Evolutionary conservation across 2,888 invertebrate species (phyloP), one percentile per base, ranked within the genome.

Genomic region (Didymodactylos carnosus): DNA sequence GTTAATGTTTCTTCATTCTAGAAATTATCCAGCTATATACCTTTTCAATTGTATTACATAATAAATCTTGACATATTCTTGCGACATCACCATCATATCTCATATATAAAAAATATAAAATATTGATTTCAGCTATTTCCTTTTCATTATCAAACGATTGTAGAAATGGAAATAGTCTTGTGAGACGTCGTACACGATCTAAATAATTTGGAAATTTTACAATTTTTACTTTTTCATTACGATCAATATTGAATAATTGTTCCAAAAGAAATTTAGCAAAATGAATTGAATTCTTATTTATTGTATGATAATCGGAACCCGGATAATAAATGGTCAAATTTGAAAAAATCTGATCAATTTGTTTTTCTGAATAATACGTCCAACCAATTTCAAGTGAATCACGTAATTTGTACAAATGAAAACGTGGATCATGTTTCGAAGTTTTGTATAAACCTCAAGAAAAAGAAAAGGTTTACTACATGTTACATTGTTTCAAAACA

Each of bases 391-490:
- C 35, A n/a, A 62, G 29, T 6, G 62, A 62, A 29, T 62, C 19
- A 35, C 62, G 62, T 35, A 62, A 62, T 27, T 8, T 19, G 35
- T 62, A 62, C 35, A 62, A 35, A 62, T 62, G 62, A 62, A 62
- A 62, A 35, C 62, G 62, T 62, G 62, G 35, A 62, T 62, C 62
- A 62, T 62, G 35, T 62, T 62, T 62, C 1, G 62, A 62, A 19
- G 62, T 62, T 62, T 62, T 62, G n/a, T 62, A 62, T n/a, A 62
- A 35, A 62, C n/a, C n/a, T n/a, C n/a, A n/a, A n/a, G n/a, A n/a
- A n/a, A n/a, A n/a, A n/a, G n/a, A n/a, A n/a, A n/a, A n/a, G n/a
- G n/a, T n/a, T n/a, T n/a, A n/a, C n/a, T n/a, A n/a, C n/a, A n/a
- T n/a, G n/a, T n/a, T n/a, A n/a, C n/a, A n/a, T n/a, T n/a, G n/a